Evolutionary conservation across 2,888 invertebrate species (phyloP), one percentile per base, ranked within the genome.

Genomic region (Limnephilus marmoratus): DNA sequence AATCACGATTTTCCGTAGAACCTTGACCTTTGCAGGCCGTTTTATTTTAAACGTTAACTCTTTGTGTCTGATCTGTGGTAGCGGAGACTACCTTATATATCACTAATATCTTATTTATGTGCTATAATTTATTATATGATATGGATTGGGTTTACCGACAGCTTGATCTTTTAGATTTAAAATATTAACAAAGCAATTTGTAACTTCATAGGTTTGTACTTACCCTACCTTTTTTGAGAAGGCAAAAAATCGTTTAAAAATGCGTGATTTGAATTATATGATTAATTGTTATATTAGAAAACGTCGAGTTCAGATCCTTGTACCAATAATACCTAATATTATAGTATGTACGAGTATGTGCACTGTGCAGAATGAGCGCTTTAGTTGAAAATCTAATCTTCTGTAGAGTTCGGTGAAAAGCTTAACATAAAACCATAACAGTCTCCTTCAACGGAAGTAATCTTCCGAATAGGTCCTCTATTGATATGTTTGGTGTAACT

Each of bases 111-210:
- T 68, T 68, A 68, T 68, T 68, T 68, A 68, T 68, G 24, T 68
- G 24, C 9, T 68, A n/a, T 68, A 68, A 68, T 68, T 68, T 2
- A 68, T 68, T 68, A 68, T 7, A 18, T 53, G 18, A 18, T 18
- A 53, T 1, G 68, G 0, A 7, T 24, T 9, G 24, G 68, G n/a
- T 68, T 24, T 68, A 68, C 68, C 68, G 24, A n/a, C 68, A 68
- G 24, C 7, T 68, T 68, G 68, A 68, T 68, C 9, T 68, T 68
- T 7, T 68, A n/a, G 68, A 68, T 68, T 68, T n/a, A 68, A 68
- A 68, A 68, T n/a, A 68, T 68, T n/a, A 68, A 68, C 68, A 68
- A 68, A 68, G 68, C 68, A 68, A 68, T 68, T 68, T 68, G 68
- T 68, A 68, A 68, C 68, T 68, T 18, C 7, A 9, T 68, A 68